These are phyloP conservation scores for Dasypogon diadema DNA, from an alignment of 2,888 invertebrate species.

Conservation along the genomic window DNA sequence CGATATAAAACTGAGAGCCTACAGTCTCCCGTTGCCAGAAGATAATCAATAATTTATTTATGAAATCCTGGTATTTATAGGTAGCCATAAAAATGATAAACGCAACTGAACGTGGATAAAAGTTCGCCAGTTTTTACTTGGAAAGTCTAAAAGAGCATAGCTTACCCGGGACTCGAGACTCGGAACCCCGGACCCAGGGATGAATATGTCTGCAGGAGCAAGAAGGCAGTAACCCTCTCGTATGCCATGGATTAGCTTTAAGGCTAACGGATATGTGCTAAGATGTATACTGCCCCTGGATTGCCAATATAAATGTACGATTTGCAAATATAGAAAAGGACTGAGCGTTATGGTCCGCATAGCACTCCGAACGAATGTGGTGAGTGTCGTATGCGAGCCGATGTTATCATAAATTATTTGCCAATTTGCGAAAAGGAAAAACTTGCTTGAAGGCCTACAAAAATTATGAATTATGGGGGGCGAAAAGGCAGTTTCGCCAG, in stretches of 20 bases:
- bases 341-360: neutral
- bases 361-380: neutral
- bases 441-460: constrained; percentile 19
- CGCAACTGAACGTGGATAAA: constrained; percentile 51
- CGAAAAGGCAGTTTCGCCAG: constrained; percentile 34
- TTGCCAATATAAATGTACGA: constrained; percentile 47
- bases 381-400: constrained; percentile 13
- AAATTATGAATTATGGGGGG: constrained; percentile 47
- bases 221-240: neutral
- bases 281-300: constrained; percentile 42
- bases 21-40: constrained; percentile 22
- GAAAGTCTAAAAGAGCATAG: constrained; percentile 5
- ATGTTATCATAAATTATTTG: constrained; percentile 49
- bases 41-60: constrained; percentile 54
- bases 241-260: constrained; percentile 1
- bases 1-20: constrained; percentile 37
- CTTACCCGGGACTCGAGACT: too few species aligned
- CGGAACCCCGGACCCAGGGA: neutral
- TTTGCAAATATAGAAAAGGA: constrained; percentile 48
- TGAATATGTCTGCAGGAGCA: neutral
- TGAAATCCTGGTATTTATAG: constrained; percentile 53
- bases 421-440: constrained; percentile 34
- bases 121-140: constrained; percentile 45
- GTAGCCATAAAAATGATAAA: constrained; percentile 54
- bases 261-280: constrained; percentile 17